Conservation (phyloP, 2,113 vertebrate species). For the Agelaius phoeniceus region DNA sequence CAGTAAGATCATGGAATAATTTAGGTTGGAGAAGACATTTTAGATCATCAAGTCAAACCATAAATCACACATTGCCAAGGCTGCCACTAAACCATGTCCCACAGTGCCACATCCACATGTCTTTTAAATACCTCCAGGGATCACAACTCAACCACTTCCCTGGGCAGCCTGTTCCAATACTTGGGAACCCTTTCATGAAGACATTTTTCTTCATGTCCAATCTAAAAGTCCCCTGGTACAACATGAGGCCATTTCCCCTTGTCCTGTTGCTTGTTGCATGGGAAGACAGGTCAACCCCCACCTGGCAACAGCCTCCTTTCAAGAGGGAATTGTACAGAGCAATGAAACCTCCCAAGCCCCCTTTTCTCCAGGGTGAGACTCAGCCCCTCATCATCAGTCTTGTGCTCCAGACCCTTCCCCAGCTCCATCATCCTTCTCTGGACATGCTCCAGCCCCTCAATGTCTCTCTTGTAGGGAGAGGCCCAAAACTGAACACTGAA, state of each 20-base stretch:
- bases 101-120: fast-evolving
- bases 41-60: neutral
- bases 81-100: neutral
- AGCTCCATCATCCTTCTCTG: fast-evolving
- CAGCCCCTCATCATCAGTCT: neutral
- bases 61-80: neutral
- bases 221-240: neutral
- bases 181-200: neutral
- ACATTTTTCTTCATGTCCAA: neutral
- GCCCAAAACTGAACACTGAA: neutral
- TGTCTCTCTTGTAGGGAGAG: no score
- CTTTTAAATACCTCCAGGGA: neutral
- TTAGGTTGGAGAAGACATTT: neutral
- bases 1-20: neutral
- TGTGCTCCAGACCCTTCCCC: neutral
- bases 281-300: neutral
- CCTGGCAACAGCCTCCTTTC: no score
- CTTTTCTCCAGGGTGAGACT: neutral
- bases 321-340: neutral
- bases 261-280: no score
- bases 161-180: neutral
- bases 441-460: fast-evolving
- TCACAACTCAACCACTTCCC: neutral
- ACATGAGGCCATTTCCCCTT: neutral
- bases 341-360: neutral